phyloP scores from a whole-genome alignment of 1,140 invertebrate genomes.

The Ips typographus region DNA sequence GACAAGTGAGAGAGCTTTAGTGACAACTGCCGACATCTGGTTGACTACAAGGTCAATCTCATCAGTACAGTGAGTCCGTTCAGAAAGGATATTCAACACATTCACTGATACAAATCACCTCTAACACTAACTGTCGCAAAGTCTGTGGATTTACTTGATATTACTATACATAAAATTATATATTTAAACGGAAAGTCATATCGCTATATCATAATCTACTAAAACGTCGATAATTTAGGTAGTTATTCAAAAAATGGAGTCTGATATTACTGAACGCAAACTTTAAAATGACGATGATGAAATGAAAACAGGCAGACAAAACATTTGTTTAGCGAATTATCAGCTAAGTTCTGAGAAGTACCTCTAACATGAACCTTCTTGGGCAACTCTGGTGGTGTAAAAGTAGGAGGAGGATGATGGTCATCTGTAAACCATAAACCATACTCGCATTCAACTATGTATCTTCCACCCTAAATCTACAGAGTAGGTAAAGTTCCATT shows the following conservation, averaged over 20 bases:
- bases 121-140: too few species aligned
- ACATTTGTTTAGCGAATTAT: slow-evolving; percentile 16
- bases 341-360: slow-evolving; percentile 54
- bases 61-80: too few species aligned
- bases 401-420: slow-evolving; percentile 90
- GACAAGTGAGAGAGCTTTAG: too few species aligned
- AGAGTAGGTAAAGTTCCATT: not conserved
- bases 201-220: too few species aligned
- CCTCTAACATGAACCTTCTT: slow-evolving; percentile 95
- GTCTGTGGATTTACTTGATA: too few species aligned
- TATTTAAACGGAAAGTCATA: too few species aligned
- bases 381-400: slow-evolving; percentile 94
- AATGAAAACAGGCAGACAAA: slow-evolving; percentile 9
- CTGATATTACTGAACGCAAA: slow-evolving; percentile 27
- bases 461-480: slow-evolving; percentile 24
- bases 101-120: too few species aligned
- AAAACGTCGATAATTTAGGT: too few species aligned
- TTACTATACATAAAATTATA: too few species aligned
- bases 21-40: too few species aligned
- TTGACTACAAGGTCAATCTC: too few species aligned
- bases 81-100: too few species aligned
- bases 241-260: not conserved
- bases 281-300: slow-evolving; percentile 5
- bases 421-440: slow-evolving; percentile 86
- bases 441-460: slow-evolving; percentile 48